Evolutionary conservation across 1,140 invertebrate species (phyloP), one percentile per base, ranked within the genome.

Genomic region (Musca domestica): DNA sequence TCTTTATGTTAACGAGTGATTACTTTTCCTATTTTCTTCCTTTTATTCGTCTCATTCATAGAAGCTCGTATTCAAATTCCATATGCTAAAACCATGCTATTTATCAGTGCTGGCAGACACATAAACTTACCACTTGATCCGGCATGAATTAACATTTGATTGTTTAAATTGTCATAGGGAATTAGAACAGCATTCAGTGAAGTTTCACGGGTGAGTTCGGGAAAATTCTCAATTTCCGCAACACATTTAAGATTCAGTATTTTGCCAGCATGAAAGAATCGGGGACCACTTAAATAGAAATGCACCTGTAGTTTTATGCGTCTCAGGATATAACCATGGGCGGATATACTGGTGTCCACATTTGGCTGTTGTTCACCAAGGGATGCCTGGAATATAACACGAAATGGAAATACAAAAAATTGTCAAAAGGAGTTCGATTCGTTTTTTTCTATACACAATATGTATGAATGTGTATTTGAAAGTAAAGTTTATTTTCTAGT

Each of bases 171-270:
- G 68, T 81, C 78, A 46, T 74, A 74, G n/a, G 75, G 74, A 66
- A 72, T 72, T 0, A 81, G 64, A 22, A 72, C 68, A 12, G 77
- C 76, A 67, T 72, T 78, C 10, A 78, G 69, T 22, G 71, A 67
- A 10, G 72, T 77, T 49, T 80, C 76, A 17, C 80, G 77, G 14
- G 71, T 68, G 51, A 78, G 68, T 25, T 80, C 74, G 51, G 80
- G 78, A 65, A 80, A 80, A 67, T 81, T 77, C 58, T 80, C 76
- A 69, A 81, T 80, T 72, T 81, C 76, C 65, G 80, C 80, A 7
- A 81, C 76, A 67, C 80, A 81, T 64, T 80, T 81, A 1, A 81
- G 71, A 68, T 78, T 71, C 51, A 81, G 73, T 56, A 54, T 70
- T 30, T 71, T 67, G 14, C 47, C 48, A 1, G 69, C 52, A 52